Base-by-base conservation (phyloP, 2,797 vertebrate species). In the Sebastes baramenuke region DNA sequence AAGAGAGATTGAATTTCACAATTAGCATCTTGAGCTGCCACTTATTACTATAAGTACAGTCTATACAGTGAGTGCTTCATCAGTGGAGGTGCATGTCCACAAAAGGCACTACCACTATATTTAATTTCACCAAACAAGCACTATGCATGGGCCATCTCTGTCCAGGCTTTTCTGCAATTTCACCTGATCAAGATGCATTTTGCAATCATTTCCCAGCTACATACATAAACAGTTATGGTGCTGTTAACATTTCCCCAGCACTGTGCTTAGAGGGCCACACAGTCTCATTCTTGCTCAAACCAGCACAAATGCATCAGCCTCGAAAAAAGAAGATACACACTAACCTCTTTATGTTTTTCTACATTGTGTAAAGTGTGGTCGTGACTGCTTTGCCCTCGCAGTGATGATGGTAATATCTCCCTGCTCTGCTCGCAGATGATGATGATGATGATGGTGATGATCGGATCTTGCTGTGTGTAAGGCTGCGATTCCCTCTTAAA, bases 341-440 rank as follows among this genome's bases (percentile, higher is more conserved):
- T 87, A 92, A 96, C 96, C 96, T 95, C 91, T 75, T 65, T 65
- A 18, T 27, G 85, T 89, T 77, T 46, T 72, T 42, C 94, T 95
- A 95, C 95, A 96, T 95, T 75, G 91, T 94, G 88, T 69, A 89
- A 89, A 93, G 91, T 93, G 86, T 91, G 93, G 91, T 95, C 93
- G 92, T 95, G 94, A 92, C 94, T 96, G 90, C 92, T 89, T 92
- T 89, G 93, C 94, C 92, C 94, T 95, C 91, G 90, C 92, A 87
- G 85, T 83, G 92, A 86, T 91, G 94, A 93, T 92, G 88, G 90
- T 64, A 87, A 94, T 90, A 91, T 90, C 87, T 92, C 89, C 89
- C 91, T 38, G 38, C 13, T 38, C 92, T 95, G 86, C 94, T 90
- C 81, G 86, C 77, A 34, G 85, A 90, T 75, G 81, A 77, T 89